Conservation (phyloP, 2,113 vertebrate genomes). For the Chaetorhynchus papuensis region DNA sequence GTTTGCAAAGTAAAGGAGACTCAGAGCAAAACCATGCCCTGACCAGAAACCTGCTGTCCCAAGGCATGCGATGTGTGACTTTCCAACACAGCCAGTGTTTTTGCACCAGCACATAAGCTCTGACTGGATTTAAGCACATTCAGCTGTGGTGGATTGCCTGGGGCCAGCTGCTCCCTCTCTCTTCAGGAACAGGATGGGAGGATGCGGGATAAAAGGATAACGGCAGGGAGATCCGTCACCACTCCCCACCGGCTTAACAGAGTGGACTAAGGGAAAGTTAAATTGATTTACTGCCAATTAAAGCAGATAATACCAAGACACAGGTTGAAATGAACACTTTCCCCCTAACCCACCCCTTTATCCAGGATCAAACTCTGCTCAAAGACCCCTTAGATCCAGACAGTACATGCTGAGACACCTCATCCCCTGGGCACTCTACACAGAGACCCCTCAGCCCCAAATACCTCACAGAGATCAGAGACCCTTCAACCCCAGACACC, state of each 20-base stretch:
- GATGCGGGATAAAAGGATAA: neutral
- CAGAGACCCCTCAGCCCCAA: neutral
- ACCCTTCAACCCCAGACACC: neutral
- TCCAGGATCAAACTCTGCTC: neutral
- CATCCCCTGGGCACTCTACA: neutral
- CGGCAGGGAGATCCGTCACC: neutral
- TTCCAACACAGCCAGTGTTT: neutral
- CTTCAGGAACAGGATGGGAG: neutral
- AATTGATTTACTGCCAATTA: neutral
- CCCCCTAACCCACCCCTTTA: neutral
- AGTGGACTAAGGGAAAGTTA: neutral
- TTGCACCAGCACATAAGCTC: neutral
- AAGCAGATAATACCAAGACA: neutral
- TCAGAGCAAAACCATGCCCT: neutral
- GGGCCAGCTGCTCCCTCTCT: neutral
- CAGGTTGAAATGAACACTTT: neutral
- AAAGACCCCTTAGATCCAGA: neutral
- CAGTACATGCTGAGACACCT: neutral
- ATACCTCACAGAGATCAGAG: neutral
- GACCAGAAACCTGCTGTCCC: neutral
- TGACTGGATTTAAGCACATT: neutral
- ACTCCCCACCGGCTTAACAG: neutral
- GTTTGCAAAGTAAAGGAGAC: neutral
- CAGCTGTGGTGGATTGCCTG: neutral
- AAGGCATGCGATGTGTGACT: neutral